phyloP scores from a whole-genome alignment of 1,140 invertebrate species.

The Atopsyche davidsoni region DNA sequence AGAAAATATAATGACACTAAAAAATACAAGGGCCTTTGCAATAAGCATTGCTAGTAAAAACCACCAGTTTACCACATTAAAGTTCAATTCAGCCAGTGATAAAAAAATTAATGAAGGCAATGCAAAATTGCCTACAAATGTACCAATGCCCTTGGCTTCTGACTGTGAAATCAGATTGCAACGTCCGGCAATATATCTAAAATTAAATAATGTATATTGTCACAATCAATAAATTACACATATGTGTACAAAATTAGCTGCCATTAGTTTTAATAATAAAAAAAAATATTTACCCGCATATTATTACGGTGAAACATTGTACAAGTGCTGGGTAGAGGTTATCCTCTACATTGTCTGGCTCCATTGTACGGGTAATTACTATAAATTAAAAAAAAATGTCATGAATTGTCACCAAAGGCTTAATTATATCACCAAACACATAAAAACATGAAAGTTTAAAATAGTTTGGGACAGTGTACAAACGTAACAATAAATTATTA shows the following conservation, averaged over 20 bases:
- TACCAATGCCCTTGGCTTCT: slow-evolving; percentile 87
- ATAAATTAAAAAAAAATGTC: too few species aligned
- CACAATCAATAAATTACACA: background rate
- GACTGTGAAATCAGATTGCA: slow-evolving; percentile 74
- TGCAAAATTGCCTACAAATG: slow-evolving; percentile 90
- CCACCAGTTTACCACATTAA: slow-evolving; percentile 80
- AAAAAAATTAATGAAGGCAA: slow-evolving; percentile 88
- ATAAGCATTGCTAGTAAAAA: slow-evolving; percentile 82
- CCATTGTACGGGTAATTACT: too few species aligned
- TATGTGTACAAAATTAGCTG: background rate
- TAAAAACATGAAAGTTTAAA: too few species aligned
- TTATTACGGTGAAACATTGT: slow-evolving; percentile 86
- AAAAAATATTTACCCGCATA: slow-evolving; percentile 68
- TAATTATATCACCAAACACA: too few species aligned
- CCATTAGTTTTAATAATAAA: slow-evolving; percentile 5
- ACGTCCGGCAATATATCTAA: slow-evolving; percentile 83
- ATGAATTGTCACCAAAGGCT: too few species aligned
- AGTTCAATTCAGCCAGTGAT: slow-evolving; percentile 79
- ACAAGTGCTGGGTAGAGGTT: slow-evolving; percentile 84
- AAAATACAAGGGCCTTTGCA: slow-evolving; percentile 82
- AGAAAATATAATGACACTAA: slow-evolving; percentile 72
- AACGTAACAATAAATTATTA: too few species aligned
- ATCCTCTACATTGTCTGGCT: too few species aligned
- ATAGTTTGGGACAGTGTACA: too few species aligned
- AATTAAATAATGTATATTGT: slow-evolving; percentile 37